These are phyloP conservation scores for Nasonia oneida DNA, from an alignment of 2,888 invertebrate genomes.

Conservation along the genomic window DNA sequence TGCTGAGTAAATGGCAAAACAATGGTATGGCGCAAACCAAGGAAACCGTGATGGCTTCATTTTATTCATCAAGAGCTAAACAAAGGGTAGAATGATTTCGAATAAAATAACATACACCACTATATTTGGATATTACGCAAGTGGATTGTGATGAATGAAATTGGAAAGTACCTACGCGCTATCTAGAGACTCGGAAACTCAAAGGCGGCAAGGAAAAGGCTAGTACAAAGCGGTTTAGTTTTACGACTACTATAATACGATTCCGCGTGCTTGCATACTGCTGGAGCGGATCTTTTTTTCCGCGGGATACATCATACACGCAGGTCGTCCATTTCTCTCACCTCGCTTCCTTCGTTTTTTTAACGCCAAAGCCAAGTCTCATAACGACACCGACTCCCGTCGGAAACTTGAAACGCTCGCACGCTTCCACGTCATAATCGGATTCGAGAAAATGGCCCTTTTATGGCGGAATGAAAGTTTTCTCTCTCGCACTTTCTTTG, in stretches of 20 bases:
- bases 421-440: conserved; percentile 46
- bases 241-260: background rate
- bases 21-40: no score
- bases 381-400: conserved; percentile 63
- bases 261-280: no score
- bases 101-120: no score
- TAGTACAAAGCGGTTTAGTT: no score
- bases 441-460: conserved; percentile 48
- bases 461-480: conserved; percentile 44
- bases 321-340: conserved; percentile 67
- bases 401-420: conserved; percentile 36
- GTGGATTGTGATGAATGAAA: no score
- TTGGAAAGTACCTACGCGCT: no score
- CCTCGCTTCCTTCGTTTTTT: background rate
- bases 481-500: background rate
- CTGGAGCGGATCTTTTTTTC: conserved; percentile 41
- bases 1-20: background rate
- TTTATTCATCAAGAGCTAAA: background rate
- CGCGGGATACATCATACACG: conserved; percentile 71
- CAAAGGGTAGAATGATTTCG: no score
- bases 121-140: no score
- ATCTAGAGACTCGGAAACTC: no score
- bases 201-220: no score
- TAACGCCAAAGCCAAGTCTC: background rate
- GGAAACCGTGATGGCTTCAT: background rate